phyloP scores from a whole-genome alignment of 1,140 invertebrate genomes.

The Acromyrmex charruanus region DNA sequence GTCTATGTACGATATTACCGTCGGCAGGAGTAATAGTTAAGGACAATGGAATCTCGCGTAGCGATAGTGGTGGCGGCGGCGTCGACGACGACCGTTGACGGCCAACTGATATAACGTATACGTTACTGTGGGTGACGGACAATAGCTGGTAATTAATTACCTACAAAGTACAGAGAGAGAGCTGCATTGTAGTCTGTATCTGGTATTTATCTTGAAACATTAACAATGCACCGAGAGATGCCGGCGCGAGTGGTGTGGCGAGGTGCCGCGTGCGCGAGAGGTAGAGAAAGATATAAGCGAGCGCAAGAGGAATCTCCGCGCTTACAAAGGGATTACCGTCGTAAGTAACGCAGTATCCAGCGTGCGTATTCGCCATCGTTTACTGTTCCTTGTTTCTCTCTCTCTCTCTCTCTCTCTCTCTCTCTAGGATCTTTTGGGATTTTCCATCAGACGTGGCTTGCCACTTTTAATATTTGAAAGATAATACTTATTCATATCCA shows the following conservation, averaged over 20 bases:
- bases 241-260: slow-evolving; percentile 24
- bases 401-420: slow-evolving; percentile 26
- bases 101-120: slow-evolving; percentile 82
- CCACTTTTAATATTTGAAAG: slow-evolving; percentile 8
- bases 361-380: slow-evolving; percentile 41
- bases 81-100: slow-evolving; percentile 77
- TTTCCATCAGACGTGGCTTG: slow-evolving; percentile 25
- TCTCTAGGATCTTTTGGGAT: slow-evolving; percentile 28
- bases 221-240: slow-evolving; percentile 78
- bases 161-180: slow-evolving; percentile 81
- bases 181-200: slow-evolving; percentile 81
- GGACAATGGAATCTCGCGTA: slow-evolving; percentile 80
- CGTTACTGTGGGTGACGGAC: slow-evolving; percentile 81
- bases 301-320: slow-evolving; percentile 32
- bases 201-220: slow-evolving; percentile 84
- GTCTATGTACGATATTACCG: slow-evolving; percentile 71
- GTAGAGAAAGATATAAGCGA: neutral
- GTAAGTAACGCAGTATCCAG: slow-evolving; percentile 56
- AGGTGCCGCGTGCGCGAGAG: slow-evolving; percentile 8
- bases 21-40: slow-evolving; percentile 77
- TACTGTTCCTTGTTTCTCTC: slow-evolving; percentile 23
- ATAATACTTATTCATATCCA: neutral
- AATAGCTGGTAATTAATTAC: slow-evolving; percentile 84
- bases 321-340: slow-evolving; percentile 56
- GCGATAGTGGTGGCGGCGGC: slow-evolving; percentile 70